Percentiles rank a stretch among this genome's conserved stretches.
Evolutionary conservation across 1,140 invertebrate species (phyloP).

Genomic region (Drosophila miranda): DNA sequence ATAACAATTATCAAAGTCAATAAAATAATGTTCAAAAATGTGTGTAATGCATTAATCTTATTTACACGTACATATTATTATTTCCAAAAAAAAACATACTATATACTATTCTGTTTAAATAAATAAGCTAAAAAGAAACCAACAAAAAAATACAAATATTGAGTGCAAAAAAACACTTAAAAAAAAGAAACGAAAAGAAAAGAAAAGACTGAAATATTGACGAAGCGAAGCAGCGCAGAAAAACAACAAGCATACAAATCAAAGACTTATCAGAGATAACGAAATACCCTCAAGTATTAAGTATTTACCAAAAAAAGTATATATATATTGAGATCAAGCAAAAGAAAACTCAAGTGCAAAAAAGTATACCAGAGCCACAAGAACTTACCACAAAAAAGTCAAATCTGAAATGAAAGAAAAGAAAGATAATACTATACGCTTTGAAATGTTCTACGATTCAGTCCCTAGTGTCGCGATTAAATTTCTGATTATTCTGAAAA

Average conservation of each 20-base stretch:
- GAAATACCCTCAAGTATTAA: conserved; percentile 29
- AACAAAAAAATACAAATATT: conserved; percentile 28
- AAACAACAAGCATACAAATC: conserved; percentile 6
- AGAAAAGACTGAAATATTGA: conserved; percentile 31
- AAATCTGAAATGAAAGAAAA: conserved; percentile 38
- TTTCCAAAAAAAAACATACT: conserved; percentile 38
- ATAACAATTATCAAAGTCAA: conserved; percentile 74
- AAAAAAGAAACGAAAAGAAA: conserved; percentile 16
- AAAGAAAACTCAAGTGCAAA: conserved; percentile 13
- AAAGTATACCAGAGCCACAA: conserved; percentile 15
- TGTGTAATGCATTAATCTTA: conserved; percentile 77
- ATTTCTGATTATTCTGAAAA: conserved; percentile 18
- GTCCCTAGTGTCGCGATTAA: conserved; percentile 30
- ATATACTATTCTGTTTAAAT: conserved; percentile 62
- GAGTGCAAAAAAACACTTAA: conserved; percentile 22
- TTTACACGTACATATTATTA: conserved; percentile 72
- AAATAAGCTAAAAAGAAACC: conserved; percentile 48
- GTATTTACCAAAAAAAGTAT: conserved; percentile 9
- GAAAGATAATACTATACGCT: conserved; percentile 20
- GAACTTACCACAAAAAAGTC: conserved; percentile 12
- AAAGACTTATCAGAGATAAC: conserved; percentile 15
- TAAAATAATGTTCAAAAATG: conserved; percentile 80
- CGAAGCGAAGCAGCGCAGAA: conserved; percentile 17
- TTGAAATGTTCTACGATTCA: conserved; percentile 32
- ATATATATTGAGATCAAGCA: conserved; percentile 2